Evolutionary conservation across 2,797 vertebrate species (phyloP), one percentile per base, ranked within the genome.

Genomic region (Phrynocephalus guinanensis): DNA sequence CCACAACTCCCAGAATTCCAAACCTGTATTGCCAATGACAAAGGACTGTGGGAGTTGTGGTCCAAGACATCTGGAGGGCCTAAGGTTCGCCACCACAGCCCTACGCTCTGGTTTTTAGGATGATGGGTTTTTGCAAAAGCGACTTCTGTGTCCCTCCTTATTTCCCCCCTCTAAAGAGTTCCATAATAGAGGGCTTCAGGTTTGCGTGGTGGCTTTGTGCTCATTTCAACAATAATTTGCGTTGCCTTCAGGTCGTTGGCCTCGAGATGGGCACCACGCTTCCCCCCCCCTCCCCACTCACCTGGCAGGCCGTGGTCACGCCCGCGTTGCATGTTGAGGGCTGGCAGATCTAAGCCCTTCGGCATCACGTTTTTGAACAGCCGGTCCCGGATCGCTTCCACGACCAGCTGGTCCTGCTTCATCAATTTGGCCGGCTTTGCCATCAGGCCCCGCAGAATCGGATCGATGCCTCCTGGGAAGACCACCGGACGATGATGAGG

Each of bases 241-340:
- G 7, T n/a, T 16, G 8, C 30, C 24, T 84, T 44, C 20, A 38
- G 16, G 22, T n/a, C 4, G 30, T 71, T 71, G 67, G 5, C n/a
- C 2, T 20, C 0, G 18, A 60, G 50, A 67, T 70, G 30, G 52
- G 10, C 38, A 30, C 44, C 28, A 44, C 38, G 38, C 38, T 44
- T 44, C 38, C 33, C 6, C 68, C 2, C 4, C 26, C 6, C 28
- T 7, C 7, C 1, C 5, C n/a, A 28, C 1, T 93, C 96, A 98
- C 98, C 97, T 79, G 97, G 96, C 5, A 98, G 93, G 86, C 97
- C 98, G 0, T 98, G 98, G 9, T 99, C 98, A 28, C 98, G 95
- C 86, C 96, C 87, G 1, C 97, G 96, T 90, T 97, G 97, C 97
- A 98, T 97, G 95, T 98, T 99, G 24, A 99, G 96, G 0, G 97